A percentile compares a stretch with the other conserved stretches of the same genome.
These are phyloP conservation scores for Gambusia holbrooki DNA, from an alignment of 2,113 vertebrate species.

Conservation along the genomic window DNA sequence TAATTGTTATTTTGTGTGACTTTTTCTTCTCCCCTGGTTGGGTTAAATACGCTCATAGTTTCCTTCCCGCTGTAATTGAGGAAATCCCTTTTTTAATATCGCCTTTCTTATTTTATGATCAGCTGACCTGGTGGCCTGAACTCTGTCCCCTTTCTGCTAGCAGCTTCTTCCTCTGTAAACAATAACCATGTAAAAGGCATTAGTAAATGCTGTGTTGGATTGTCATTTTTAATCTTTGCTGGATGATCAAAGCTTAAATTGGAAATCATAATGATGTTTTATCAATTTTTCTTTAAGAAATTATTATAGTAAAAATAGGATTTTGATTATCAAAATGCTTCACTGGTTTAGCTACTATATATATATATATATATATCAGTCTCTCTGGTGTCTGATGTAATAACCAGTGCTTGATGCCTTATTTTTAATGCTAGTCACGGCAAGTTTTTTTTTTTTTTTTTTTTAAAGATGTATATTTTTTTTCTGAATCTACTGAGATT, in stretches of 20 bases:
- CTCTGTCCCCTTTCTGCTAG: conserved; percentile 8
- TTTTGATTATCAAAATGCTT: background rate
- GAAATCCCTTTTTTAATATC: conserved; percentile 31
- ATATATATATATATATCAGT: background rate
- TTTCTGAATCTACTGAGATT: conserved; percentile 65
- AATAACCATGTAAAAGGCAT: conserved; percentile 22
- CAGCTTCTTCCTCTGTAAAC: background rate
- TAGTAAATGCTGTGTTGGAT: conserved; percentile 10
- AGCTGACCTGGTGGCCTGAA: conserved; percentile 19
- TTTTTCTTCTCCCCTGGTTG: conserved; percentile 28
- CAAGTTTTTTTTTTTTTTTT: conserved; percentile 5
- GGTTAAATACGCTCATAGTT: conserved; percentile 54
- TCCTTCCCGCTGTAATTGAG: conserved; percentile 44
- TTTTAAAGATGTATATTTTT: conserved; percentile 12
- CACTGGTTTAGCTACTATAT: background rate
- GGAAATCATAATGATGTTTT: background rate
- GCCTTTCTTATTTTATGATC: conserved; percentile 20
- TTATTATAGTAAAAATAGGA: background rate
- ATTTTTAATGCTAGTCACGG: conserved; percentile 13
- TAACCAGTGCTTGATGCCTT: background rate
- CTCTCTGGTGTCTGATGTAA: conserved; percentile 31
- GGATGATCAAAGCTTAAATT: background rate
- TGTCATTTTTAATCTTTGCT: conserved; percentile 19
- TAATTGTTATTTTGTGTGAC: conserved; percentile 21
- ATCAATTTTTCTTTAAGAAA: background rate